These are phyloP conservation scores for Aphaenogaster ashmeadi DNA, from an alignment of 1,140 invertebrate species.

Conservation along the genomic window DNA sequence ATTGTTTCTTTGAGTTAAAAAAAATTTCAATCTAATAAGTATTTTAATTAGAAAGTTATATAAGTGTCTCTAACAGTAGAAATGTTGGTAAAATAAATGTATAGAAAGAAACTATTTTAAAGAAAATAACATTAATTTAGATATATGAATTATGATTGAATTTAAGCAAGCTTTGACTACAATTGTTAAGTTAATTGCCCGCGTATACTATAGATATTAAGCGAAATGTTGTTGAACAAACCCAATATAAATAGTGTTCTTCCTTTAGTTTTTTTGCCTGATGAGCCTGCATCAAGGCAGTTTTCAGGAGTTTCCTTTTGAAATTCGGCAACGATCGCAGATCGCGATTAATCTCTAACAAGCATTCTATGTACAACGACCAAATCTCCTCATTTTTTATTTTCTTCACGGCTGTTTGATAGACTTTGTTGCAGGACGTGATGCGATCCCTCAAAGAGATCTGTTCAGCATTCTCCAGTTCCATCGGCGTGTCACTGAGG, in stretches of 20 bases:
- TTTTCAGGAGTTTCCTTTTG: conserved; percentile 86
- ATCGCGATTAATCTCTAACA: conserved; percentile 86
- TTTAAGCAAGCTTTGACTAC: neutral
- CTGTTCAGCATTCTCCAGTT: conserved; percentile 70
- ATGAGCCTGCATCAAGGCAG: conserved; percentile 85
- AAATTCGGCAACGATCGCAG: conserved; percentile 82
- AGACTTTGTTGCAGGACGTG: conserved; percentile 84
- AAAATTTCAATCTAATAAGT: conserved; percentile 5
- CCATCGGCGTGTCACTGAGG: conserved; percentile 65
- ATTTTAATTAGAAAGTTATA: neutral
- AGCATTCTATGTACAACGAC: conserved; percentile 87
- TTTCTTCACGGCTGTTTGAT: conserved; percentile 87
- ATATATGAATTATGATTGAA: neutral
- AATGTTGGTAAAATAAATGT: conserved; percentile 7
- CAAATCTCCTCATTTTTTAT: conserved; percentile 88
- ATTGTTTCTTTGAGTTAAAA: conserved; percentile 25
- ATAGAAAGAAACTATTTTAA: conserved; percentile 1
- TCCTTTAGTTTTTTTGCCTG: conserved; percentile 85
- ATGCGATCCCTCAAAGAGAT: conserved; percentile 82
- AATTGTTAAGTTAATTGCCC: conserved; percentile 28
- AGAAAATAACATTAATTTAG: neutral
- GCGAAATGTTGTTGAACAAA: conserved; percentile 63
- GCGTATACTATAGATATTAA: neutral
- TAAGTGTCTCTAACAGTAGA: neutral
- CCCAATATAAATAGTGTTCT: conserved; percentile 87